Conservation (phyloP, 2,888 invertebrate species). For the Formica aserva region DNA sequence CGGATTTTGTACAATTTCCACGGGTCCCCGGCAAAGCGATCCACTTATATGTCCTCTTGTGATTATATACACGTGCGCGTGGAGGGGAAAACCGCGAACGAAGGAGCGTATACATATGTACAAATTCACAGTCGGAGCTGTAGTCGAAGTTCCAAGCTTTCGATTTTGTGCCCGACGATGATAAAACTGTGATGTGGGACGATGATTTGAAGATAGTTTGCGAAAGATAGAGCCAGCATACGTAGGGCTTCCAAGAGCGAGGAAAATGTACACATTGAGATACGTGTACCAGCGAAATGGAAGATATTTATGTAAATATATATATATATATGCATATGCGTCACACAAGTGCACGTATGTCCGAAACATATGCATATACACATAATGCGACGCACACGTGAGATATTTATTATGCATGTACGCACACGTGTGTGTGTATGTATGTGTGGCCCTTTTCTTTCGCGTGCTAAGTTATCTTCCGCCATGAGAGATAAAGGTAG, state of each 20-base stretch:
- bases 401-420: conserved; percentile 55
- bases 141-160: conserved; percentile 39
- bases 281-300: conserved; percentile 29
- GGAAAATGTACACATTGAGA: conserved; percentile 36
- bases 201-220: conserved; percentile 52
- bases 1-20: conserved; percentile 63
- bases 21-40: conserved; percentile 35
- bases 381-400: conserved; percentile 62
- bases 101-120: conserved; percentile 56
- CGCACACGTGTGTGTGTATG: conserved; percentile 57
- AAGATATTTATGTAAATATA: conserved; percentile 52
- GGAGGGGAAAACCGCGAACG: conserved; percentile 27
- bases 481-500: conserved; percentile 58
- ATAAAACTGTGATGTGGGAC: conserved; percentile 51
- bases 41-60: conserved; percentile 37
- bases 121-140: conserved; percentile 42
- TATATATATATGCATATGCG: conserved; percentile 74
- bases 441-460: conserved; percentile 37
- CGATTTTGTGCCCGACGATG: conserved; percentile 52
- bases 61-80: conserved; percentile 48
- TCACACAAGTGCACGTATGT: conserved; percentile 54
- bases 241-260: conserved; percentile 28
- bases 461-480: conserved; percentile 59
- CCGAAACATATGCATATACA: conserved; percentile 67
- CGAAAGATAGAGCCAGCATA: conserved; percentile 22